These are phyloP conservation scores for Propithecus deckenii DNA, from an alignment of 2,797 vertebrate species.

Conservation along the genomic window DNA sequence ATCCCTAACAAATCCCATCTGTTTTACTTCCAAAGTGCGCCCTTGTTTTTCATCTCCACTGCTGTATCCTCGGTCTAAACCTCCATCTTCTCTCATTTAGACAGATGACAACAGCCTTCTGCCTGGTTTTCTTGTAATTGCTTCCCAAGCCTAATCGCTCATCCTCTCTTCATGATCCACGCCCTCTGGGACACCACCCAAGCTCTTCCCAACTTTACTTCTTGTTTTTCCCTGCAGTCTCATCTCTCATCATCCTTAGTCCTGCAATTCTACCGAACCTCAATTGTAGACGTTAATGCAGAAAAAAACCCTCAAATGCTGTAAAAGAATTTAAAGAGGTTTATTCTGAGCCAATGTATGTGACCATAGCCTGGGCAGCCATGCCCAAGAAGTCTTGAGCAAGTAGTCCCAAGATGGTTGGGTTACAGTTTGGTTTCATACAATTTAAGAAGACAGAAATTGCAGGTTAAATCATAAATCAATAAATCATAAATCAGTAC, in stretches of 20 bases:
- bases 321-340: not conserved
- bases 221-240: not conserved
- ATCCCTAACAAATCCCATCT: not conserved
- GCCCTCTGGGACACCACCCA: not conserved
- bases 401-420: not conserved
- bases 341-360: not conserved
- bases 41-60: not conserved
- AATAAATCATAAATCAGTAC: not conserved
- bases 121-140: not conserved
- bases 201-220: not conserved
- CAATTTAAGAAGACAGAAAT: not conserved
- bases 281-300: not conserved
- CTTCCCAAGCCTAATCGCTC: not conserved
- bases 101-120: not conserved
- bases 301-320: not conserved
- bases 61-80: not conserved
- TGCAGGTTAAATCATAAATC: not conserved
- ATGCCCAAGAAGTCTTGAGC: not conserved
- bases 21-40: not conserved
- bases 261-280: not conserved
- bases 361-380: not conserved
- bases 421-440: not conserved
- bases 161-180: not conserved
- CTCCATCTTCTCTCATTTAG: not conserved
- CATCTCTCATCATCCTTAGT: fast-evolving